phyloP scores from a whole-genome alignment of 1,140 invertebrate species.

The Papilio helenus region DNA sequence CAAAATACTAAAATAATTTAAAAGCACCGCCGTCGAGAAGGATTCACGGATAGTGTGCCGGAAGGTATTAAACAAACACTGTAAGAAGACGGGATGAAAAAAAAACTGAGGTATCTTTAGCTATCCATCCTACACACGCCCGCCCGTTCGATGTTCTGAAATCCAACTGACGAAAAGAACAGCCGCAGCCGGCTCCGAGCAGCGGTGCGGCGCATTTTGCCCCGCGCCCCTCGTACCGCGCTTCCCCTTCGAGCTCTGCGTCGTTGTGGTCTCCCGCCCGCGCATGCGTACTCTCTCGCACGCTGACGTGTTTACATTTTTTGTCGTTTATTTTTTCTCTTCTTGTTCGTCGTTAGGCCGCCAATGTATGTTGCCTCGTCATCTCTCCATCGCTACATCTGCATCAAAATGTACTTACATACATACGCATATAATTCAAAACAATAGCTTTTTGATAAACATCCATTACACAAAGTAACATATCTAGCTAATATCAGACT shows the following conservation, averaged over 20 bases:
- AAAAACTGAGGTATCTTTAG: slow-evolving; percentile 76
- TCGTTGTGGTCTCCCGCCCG: slow-evolving; percentile 67
- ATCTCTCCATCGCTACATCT: slow-evolving; percentile 46
- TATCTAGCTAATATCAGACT: not conserved
- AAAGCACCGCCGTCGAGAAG: slow-evolving; percentile 79
- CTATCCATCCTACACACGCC: slow-evolving; percentile 82
- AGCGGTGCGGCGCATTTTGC: slow-evolving; percentile 45
- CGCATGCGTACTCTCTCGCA: slow-evolving; percentile 75
- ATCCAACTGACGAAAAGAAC: slow-evolving; percentile 75
- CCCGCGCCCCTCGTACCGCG: slow-evolving; percentile 48
- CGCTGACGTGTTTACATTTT: slow-evolving; percentile 82
- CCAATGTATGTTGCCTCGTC: slow-evolving; percentile 34
- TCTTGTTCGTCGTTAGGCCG: slow-evolving; percentile 40
- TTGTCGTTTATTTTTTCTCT: slow-evolving; percentile 69
- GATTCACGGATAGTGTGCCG: slow-evolving; percentile 77
- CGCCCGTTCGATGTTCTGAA: slow-evolving; percentile 82
- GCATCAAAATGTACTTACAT: not conserved
- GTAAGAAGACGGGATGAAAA: slow-evolving; percentile 79
- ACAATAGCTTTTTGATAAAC: not conserved
- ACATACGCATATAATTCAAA: not conserved
- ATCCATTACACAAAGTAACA: not conserved
- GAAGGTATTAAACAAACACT: slow-evolving; percentile 82
- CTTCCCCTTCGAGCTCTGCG: slow-evolving; percentile 51
- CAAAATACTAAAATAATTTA: slow-evolving; percentile 66
- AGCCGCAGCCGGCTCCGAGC: slow-evolving; percentile 62